Conservation (phyloP, 2,888 invertebrate genomes). For the Tanytarsus gracilentus region DNA sequence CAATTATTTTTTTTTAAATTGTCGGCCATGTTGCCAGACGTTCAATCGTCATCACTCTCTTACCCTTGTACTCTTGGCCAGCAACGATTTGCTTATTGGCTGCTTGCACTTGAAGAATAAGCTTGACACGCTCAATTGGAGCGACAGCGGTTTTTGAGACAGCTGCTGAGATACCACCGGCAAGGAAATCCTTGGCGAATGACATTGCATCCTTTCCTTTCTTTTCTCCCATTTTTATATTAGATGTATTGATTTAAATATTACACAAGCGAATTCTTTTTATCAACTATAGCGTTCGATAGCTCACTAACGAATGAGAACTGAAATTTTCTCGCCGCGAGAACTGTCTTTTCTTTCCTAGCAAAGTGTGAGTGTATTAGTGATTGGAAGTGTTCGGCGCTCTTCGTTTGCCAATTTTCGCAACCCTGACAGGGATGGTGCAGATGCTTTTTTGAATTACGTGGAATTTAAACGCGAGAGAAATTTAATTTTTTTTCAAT, state of each 20-base stretch:
- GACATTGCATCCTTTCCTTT: constrained; percentile 60
- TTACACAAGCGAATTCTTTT: constrained; percentile 26
- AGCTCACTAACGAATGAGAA: constrained; percentile 14
- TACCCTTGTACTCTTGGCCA: constrained; percentile 79
- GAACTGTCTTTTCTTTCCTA: too few species aligned
- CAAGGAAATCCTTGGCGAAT: constrained; percentile 82
- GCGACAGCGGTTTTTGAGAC: constrained; percentile 91
- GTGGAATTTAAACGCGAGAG: too few species aligned
- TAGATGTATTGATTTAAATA: too few species aligned
- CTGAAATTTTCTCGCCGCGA: too few species aligned
- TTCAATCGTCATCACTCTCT: background rate
- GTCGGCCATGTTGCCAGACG: constrained; percentile 23
- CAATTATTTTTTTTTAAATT: too few species aligned
- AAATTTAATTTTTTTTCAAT: too few species aligned
- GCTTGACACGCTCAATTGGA: constrained; percentile 90
- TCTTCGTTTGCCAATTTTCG: background rate
- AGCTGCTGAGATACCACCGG: constrained; percentile 87
- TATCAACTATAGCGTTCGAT: constrained; percentile 24
- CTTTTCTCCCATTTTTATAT: constrained; percentile 4
- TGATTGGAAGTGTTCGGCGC: background rate
- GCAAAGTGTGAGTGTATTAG: background rate
- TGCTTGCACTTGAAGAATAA: constrained; percentile 89
- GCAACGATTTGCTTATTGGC: constrained; percentile 80
- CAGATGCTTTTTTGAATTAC: background rate
- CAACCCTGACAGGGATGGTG: background rate